A percentile compares a stretch with the other conserved stretches of the same genome.
Conservation (phyloP, 2,888 invertebrate species). For the Chrysopilus asiliformis region DNA sequence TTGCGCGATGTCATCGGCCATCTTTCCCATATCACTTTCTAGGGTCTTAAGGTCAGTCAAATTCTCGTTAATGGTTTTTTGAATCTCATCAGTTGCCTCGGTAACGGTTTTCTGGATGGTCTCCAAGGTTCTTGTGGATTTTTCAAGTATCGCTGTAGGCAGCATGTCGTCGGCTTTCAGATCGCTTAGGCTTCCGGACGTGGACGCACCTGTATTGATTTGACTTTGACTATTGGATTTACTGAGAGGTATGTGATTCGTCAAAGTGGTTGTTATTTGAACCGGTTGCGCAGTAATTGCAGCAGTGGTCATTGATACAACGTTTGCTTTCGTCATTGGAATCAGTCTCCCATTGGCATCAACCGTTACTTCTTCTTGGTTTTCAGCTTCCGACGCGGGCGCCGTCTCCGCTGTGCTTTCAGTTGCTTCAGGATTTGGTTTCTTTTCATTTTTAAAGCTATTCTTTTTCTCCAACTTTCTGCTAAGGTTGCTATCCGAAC, state of each 20-base stretch:
- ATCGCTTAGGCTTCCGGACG: background rate
- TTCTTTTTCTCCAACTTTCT: conserved; percentile 19
- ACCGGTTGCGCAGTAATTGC: conserved; percentile 44
- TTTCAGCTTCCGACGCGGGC: background rate
- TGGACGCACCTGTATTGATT: conserved; percentile 10
- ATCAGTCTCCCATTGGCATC: conserved; percentile 17
- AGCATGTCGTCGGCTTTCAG: conserved; percentile 16
- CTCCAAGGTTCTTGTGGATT: conserved; percentile 28
- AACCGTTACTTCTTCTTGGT: conserved; percentile 9
- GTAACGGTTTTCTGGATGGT: conserved; percentile 29
- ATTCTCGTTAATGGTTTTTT: conserved; percentile 32
- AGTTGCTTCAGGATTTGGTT: conserved; percentile 13
- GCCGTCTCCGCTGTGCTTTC: conserved; percentile 7
- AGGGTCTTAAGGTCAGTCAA: conserved; percentile 28
- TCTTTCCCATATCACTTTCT: conserved; percentile 26
- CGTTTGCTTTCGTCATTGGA: conserved; percentile 21
- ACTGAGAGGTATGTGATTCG: conserved; percentile 39
- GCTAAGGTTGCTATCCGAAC: conserved; percentile 27
- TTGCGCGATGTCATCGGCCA: conserved; percentile 20
- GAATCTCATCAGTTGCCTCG: conserved; percentile 31
- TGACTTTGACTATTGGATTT: conserved; percentile 14
- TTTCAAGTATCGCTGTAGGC: conserved; percentile 25
- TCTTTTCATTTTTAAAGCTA: conserved; percentile 16
- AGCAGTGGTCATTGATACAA: conserved; percentile 45
- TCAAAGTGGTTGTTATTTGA: conserved; percentile 42